phyloP scores from a whole-genome alignment of 1,140 invertebrate genomes.

The Helicoverpa zea region DNA sequence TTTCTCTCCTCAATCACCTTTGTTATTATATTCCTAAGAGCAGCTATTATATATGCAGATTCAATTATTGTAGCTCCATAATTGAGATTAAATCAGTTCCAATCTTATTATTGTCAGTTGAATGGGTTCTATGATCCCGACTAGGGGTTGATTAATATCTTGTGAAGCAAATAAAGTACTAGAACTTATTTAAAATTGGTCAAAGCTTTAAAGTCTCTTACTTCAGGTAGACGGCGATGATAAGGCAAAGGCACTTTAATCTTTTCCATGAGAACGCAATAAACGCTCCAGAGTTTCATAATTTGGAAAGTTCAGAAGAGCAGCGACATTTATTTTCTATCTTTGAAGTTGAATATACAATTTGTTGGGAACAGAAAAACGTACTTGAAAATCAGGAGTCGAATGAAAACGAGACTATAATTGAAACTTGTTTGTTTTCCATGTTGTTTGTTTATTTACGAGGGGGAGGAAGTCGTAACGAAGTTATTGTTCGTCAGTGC shows the following conservation, averaged over 20 bases:
- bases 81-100: neutral
- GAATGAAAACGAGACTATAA: conserved; percentile 45
- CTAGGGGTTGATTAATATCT: neutral
- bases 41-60: neutral
- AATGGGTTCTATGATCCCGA: neutral
- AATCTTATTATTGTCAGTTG: neutral
- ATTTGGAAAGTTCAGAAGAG: conserved; percentile 43
- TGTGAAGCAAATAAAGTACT: neutral
- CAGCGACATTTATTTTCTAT: conserved; percentile 39
- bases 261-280: conserved; percentile 30
- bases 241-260: conserved; percentile 28
- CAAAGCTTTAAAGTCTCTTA: neutral
- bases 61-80: neutral
- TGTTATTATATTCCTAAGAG: neutral
- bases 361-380: conserved; percentile 28
- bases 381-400: conserved; percentile 26
- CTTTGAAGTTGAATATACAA: conserved; percentile 42
- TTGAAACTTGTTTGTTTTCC: conserved; percentile 50
- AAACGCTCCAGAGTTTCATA: conserved; percentile 38
- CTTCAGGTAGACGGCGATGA: neutral
- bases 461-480: conserved; percentile 54
- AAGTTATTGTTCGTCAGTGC: conserved; percentile 58
- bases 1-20: neutral
- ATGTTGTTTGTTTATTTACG: conserved; percentile 45
- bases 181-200: neutral